Base-by-base conservation (phyloP, 2,797 vertebrate species). In the Hypotaenidia okinawae region DNA sequence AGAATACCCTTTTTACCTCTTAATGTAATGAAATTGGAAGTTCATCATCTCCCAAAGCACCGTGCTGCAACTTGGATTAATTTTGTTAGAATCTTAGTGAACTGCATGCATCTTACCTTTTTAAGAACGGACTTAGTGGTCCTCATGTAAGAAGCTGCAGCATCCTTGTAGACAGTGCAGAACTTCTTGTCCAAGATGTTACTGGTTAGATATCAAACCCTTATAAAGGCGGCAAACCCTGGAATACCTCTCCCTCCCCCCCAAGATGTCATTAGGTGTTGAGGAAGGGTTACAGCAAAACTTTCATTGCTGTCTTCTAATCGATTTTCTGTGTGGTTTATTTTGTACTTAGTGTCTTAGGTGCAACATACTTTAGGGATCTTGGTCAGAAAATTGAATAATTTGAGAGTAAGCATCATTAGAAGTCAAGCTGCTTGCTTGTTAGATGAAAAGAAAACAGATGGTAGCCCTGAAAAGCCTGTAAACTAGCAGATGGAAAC, bases 401-500 rank as follows among this genome's bases (percentile, higher is more conserved):
- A 63, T 92, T 83, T 80, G 35, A 87, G 67, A 89, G 18, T 76
- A 90, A 83, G 81, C 78, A 82, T 23, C 25, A 8, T 84, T 82
- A 9, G 2, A 78, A 94, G 67, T 93, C 78, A 92, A 77, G 35
- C 91, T 87, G 79, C 91, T 94, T 95, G 5, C 63, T 95, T 85
- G 18, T 87, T 91, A 69, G 14, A 52, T 23, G 28, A 91, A 85
- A 32, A 80, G 45, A 89, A 95, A 95, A 92, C 95, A 96, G 95
- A 97, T 96, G 95, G 94, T 81, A 93, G 87, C 79, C 35, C 54
- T 17, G 62, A 86, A 91, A 96, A 95, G 89, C 82, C 89, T 94
- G 92, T 91, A 91, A 94, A 95, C 75, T 75, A 85, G 76, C 96
- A 96, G 95, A 97, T 95, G 91, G 95, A 90, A 95, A 47, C 87